Conservation (phyloP, 2,797 vertebrate genomes). For the Typhlichthys eigenmanni region DNA sequence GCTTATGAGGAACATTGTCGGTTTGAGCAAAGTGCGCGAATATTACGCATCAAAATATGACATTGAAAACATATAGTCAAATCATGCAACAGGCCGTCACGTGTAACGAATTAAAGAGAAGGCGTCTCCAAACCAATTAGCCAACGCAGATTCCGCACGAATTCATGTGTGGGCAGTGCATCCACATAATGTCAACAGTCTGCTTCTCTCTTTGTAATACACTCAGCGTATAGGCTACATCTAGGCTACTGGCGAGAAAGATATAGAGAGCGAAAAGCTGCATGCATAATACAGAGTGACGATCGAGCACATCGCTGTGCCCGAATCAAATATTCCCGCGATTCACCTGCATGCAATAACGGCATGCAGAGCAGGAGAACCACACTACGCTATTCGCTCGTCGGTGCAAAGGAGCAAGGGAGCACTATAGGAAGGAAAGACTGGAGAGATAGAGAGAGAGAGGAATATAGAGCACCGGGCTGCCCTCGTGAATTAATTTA, state of each 20-base stretch:
- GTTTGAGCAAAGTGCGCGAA: no score
- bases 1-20: no score
- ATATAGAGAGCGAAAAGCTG: slow-evolving; percentile 3
- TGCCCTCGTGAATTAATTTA: slow-evolving; percentile 75
- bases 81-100: slow-evolving; percentile 1
- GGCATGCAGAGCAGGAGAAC: slow-evolving; percentile 71
- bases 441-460: slow-evolving; percentile 53
- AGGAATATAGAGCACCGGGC: slow-evolving; percentile 64
- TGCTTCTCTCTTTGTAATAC: background rate
- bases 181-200: background rate
- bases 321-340: slow-evolving; percentile 79
- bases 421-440: slow-evolving; percentile 32
- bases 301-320: slow-evolving; percentile 33
- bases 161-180: slow-evolving; percentile 25
- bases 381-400: slow-evolving; percentile 70
- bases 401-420: slow-evolving; percentile 63
- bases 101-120: background rate
- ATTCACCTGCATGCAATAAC: slow-evolving; percentile 45
- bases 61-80: background rate
- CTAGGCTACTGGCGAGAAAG: background rate
- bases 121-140: background rate
- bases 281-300: slow-evolving; percentile 32
- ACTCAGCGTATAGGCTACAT: no score
- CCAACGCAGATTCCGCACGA: slow-evolving; percentile 12
- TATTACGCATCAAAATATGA: slow-evolving; percentile 27